These are phyloP conservation scores for Caenorhabditis zanzibari DNA, from an alignment of 2,888 invertebrate genomes.

Conservation along the genomic window DNA sequence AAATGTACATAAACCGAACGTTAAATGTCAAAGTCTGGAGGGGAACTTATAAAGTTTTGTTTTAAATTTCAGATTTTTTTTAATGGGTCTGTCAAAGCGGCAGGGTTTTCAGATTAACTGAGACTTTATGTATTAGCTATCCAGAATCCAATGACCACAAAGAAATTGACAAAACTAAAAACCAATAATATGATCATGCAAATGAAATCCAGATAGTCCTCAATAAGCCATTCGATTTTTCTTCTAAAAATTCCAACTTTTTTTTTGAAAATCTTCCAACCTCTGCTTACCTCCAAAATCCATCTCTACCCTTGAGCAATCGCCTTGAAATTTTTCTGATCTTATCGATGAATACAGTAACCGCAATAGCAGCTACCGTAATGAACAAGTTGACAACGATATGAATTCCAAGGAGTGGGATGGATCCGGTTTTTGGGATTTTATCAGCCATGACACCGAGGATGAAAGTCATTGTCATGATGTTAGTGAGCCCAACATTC, in stretches of 20 bases:
- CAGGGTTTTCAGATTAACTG: no score
- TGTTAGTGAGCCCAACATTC: slow-evolving; percentile 43
- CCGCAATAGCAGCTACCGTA: slow-evolving; percentile 40
- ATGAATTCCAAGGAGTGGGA: slow-evolving; percentile 46
- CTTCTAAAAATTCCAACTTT: slow-evolving; percentile 4
- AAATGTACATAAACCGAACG: no score
- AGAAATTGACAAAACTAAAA: slow-evolving; percentile 22
- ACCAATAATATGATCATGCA: slow-evolving; percentile 4
- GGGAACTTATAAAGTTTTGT: no score
- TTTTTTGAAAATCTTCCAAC: neutral
- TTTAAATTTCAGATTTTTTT: no score
- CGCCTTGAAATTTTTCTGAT: neutral
- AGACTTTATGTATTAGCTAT: neutral
- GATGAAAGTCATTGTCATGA: slow-evolving; percentile 6
- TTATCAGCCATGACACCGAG: slow-evolving; percentile 10
- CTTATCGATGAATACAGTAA: neutral
- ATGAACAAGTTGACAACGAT: slow-evolving; percentile 41
- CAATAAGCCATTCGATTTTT: slow-evolving; percentile 20
- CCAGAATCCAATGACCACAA: slow-evolving; percentile 35
- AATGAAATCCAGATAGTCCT: slow-evolving; percentile 21
- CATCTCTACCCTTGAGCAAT: neutral
- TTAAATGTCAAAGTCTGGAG: no score
- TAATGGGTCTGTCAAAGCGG: no score
- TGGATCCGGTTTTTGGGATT: slow-evolving; percentile 37
- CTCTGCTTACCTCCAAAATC: neutral